Conservation (phyloP, 2,888 invertebrate species). For the Leucozona laternaria region DNA sequence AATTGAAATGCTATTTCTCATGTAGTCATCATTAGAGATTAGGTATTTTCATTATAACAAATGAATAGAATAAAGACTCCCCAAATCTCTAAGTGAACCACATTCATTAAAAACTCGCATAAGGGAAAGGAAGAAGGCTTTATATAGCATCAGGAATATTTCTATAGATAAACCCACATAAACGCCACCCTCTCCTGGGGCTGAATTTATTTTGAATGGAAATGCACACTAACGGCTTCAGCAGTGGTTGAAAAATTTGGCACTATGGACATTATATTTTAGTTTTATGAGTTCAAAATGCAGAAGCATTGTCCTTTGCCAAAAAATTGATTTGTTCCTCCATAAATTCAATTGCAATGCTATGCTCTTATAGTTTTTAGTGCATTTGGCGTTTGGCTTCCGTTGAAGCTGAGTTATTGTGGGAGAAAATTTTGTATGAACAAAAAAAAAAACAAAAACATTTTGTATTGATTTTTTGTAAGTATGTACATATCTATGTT, state of each 20-base stretch:
- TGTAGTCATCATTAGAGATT: slow-evolving; percentile 19
- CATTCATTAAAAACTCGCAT: neutral
- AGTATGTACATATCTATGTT: neutral
- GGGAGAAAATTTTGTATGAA: neutral
- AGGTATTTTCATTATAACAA: slow-evolving; percentile 30
- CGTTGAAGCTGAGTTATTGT: slow-evolving; percentile 17
- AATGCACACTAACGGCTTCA: slow-evolving; percentile 25
- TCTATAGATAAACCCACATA: neutral
- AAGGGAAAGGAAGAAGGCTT: neutral
- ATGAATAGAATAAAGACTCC: neutral
- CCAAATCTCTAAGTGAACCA: neutral
- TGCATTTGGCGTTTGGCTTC: slow-evolving; percentile 38
- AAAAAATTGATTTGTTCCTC: slow-evolving; percentile 41
- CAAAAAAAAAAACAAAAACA: neutral
- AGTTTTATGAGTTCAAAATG: slow-evolving; percentile 50
- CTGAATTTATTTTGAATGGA: slow-evolving; percentile 34
- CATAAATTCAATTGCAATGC: slow-evolving; percentile 34
- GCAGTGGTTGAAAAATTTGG: slow-evolving; percentile 48
- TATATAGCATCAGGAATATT: slow-evolving; percentile 33
- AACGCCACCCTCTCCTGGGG: slow-evolving; percentile 41
- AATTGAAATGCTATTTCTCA: neutral
- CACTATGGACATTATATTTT: slow-evolving; percentile 70
- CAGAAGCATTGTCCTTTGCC: slow-evolving; percentile 60
- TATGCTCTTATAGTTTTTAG: neutral
- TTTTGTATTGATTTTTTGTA: neutral